Percentiles rank a stretch among this genome's conserved stretches.
phyloP scores from a whole-genome alignment of 2,797 vertebrate species.

The Xiphorhynchus erythropygius region DNA sequence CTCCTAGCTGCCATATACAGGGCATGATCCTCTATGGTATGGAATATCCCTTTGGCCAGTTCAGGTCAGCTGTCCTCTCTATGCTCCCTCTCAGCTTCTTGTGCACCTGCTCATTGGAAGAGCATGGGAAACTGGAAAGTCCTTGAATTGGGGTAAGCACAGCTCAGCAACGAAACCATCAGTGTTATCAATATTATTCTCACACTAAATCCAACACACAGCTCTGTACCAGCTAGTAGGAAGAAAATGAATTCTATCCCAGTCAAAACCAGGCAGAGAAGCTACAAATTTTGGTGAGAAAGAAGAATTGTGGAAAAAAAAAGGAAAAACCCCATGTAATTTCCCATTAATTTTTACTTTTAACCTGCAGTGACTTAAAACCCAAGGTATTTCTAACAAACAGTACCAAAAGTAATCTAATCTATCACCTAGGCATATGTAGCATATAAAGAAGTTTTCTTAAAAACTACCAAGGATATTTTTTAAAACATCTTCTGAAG shows the following conservation, averaged over 20 bases:
- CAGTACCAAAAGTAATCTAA: neutral
- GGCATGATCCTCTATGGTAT: neutral
- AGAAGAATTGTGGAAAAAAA: neutral
- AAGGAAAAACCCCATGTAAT: neutral
- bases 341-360: neutral
- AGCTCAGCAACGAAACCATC: neutral
- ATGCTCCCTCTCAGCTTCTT: neutral
- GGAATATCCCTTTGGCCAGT: neutral
- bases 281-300: neutral
- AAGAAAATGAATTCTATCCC: neutral
- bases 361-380: neutral
- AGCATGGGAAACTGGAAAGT: neutral
- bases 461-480: neutral
- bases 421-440: neutral
- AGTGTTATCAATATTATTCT: neutral
- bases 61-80: neutral
- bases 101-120: neutral
- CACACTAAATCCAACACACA: neutral
- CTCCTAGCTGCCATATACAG: neutral
- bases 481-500: neutral
- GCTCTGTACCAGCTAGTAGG: neutral
- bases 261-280: neutral
- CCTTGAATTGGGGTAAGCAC: neutral
- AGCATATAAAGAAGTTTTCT: neutral
- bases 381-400: neutral